These are phyloP conservation scores for Leptinotarsa defecta DNA, from an alignment of 1,140 invertebrate genomes.

Conservation along the genomic window DNA sequence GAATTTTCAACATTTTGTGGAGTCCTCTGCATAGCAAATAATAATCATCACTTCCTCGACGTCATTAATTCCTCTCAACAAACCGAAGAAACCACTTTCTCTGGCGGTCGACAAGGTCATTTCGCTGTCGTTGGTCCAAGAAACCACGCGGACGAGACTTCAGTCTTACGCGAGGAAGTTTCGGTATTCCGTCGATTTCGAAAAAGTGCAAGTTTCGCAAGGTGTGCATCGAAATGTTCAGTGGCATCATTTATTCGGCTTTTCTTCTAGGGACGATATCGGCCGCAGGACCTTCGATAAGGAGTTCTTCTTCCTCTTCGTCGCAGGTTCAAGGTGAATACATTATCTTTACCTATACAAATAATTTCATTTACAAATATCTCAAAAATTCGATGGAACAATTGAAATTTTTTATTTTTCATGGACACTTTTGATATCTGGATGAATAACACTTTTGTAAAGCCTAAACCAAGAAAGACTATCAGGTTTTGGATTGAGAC, in stretches of 20 bases:
- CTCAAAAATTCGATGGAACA: background rate
- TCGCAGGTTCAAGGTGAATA: slow-evolving; percentile 4
- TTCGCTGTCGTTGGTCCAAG: slow-evolving; percentile 29
- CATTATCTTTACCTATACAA: background rate
- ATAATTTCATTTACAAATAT: background rate
- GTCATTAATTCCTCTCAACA: background rate
- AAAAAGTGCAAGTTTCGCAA: background rate
- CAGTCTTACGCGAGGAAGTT: slow-evolving; percentile 16
- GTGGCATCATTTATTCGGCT: slow-evolving; percentile 18
- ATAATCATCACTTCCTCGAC: slow-evolving; percentile 3
- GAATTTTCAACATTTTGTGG: background rate
- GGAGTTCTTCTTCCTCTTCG: slow-evolving; percentile 3
- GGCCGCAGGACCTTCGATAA: slow-evolving; percentile 32
- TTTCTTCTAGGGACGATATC: slow-evolving; percentile 27
- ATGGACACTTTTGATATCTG: background rate
- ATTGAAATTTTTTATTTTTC: background rate
- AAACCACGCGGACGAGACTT: slow-evolving; percentile 14
- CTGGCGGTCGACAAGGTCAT: slow-evolving; percentile 7
- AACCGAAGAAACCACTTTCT: slow-evolving; percentile 38
- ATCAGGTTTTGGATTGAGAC: no score
- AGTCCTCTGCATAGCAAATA: background rate
- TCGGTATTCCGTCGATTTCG: background rate
- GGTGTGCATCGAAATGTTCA: slow-evolving; percentile 18
- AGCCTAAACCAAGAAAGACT: no score
- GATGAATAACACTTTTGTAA: no score